Percentiles rank a stretch among this genome's conserved stretches.
Evolutionary conservation across 2,888 invertebrate genomes (phyloP).

Genomic region (Polymixis lichenea): DNA sequence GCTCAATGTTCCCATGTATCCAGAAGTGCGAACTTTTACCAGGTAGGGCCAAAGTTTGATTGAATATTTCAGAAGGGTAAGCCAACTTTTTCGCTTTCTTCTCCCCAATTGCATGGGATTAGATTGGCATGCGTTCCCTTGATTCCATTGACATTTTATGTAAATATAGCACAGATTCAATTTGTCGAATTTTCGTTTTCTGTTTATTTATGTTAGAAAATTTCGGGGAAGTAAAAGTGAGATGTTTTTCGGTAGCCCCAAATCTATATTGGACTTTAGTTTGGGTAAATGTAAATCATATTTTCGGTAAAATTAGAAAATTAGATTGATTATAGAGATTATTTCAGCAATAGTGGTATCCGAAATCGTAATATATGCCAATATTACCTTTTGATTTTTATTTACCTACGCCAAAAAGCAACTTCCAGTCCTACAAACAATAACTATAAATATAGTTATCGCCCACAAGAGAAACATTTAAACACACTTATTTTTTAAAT

Average conservation of each 20-base stretch:
- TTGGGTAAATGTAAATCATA: too few relatives aligned
- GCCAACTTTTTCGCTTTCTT: constrained; percentile 74
- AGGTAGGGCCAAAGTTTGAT: constrained; percentile 81
- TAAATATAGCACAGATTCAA: constrained; percentile 52
- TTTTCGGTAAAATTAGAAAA: too few relatives aligned
- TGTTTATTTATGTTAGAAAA: constrained; percentile 1
- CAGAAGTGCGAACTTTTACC: constrained; percentile 69
- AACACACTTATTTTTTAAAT: too few relatives aligned
- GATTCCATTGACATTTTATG: constrained; percentile 50
- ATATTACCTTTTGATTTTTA: too few relatives aligned
- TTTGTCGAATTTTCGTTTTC: constrained; percentile 39
- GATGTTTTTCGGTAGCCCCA: background rate
- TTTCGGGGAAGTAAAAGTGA: background rate
- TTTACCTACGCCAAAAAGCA: too few relatives aligned
- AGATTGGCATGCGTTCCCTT: constrained; percentile 64
- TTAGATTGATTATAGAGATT: too few relatives aligned
- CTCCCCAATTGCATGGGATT: constrained; percentile 69
- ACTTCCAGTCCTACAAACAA: too few relatives aligned
- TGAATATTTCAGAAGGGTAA: constrained; percentile 78
- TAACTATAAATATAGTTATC: too few relatives aligned
- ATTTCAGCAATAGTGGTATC: too few relatives aligned
- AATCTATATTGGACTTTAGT: background rate
- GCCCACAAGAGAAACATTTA: too few relatives aligned
- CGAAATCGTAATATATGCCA: too few relatives aligned
- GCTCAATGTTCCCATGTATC: constrained; percentile 55